These are phyloP conservation scores for Ectemnius continuus DNA, from an alignment of 2,888 invertebrate species.

Conservation along the genomic window DNA sequence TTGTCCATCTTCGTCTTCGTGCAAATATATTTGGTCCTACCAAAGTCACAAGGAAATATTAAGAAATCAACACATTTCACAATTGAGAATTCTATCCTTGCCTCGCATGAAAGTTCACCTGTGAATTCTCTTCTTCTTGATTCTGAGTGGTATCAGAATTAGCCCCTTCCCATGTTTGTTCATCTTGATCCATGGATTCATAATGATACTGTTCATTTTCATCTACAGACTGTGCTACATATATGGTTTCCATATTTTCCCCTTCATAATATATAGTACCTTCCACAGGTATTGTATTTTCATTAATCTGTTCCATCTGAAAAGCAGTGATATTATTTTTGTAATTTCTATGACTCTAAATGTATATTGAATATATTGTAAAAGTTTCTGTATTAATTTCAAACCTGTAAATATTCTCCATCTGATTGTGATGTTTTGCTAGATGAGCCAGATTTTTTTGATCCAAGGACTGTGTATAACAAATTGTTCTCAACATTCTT, in stretches of 20 bases:
- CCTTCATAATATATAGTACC: conserved; percentile 75
- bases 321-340: conserved; percentile 25
- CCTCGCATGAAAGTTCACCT: conserved; percentile 47
- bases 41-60: conserved; percentile 16
- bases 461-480: conserved; percentile 74
- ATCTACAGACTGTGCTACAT: conserved; percentile 67
- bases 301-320: conserved; percentile 71
- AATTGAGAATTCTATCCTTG: no score
- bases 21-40: conserved; percentile 74
- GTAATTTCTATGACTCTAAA: neutral
- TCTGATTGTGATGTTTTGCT: conserved; percentile 54
- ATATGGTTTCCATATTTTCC: conserved; percentile 73
- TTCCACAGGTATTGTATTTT: conserved; percentile 70
- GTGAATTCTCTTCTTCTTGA: conserved; percentile 60
- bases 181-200: conserved; percentile 63
- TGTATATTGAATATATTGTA: conserved; percentile 2
- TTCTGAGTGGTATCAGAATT: conserved; percentile 59
- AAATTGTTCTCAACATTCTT: conserved; percentile 74
- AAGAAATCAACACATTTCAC: conserved; percentile 6
- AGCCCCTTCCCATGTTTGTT: conserved; percentile 69
- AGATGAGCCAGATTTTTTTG: conserved; percentile 66
- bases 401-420: conserved; percentile 67
- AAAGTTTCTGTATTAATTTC: neutral
- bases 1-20: conserved; percentile 76
- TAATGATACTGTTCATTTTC: conserved; percentile 69